Conservation (phyloP, 2,113 vertebrate species). For the Neopipo cinnamomea region DNA sequence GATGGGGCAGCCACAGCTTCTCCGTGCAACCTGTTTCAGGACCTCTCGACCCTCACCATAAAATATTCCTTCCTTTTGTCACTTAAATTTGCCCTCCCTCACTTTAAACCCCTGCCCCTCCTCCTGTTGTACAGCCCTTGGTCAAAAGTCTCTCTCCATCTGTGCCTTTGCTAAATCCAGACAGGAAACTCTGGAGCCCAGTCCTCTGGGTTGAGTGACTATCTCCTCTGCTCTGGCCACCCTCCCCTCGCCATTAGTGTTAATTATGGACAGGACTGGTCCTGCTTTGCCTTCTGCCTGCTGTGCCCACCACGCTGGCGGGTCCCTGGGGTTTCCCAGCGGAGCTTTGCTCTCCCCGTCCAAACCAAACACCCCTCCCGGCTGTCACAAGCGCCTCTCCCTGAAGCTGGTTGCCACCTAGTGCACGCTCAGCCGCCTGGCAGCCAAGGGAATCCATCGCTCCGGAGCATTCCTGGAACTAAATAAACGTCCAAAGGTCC, state of each 20-base stretch:
- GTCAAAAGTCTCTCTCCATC: background rate
- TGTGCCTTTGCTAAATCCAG: background rate
- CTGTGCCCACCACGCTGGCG: background rate
- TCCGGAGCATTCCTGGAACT: background rate
- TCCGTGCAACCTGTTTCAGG: background rate
- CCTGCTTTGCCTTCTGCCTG: background rate
- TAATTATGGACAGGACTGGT: background rate
- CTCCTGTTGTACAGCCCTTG: background rate
- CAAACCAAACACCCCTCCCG: background rate
- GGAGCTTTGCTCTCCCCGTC: background rate
- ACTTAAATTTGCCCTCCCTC: background rate
- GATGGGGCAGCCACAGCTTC: background rate
- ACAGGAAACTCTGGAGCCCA: background rate
- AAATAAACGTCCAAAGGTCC: accelerated
- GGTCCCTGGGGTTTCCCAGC: background rate
- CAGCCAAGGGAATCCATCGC: background rate
- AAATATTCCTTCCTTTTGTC: background rate
- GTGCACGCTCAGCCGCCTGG: background rate
- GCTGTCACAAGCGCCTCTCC: background rate
- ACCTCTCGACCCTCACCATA: background rate
- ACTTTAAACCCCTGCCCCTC: background rate
- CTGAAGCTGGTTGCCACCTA: slow-evolving; percentile 29
- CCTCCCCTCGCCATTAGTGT: background rate
- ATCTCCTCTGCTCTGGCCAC: background rate
- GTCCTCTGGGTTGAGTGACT: background rate